A percentile compares a stretch with the other conserved stretches of the same genome.
phyloP scores from a whole-genome alignment of 2,797 vertebrate species.

The Haliaeetus vocifer region DNA sequence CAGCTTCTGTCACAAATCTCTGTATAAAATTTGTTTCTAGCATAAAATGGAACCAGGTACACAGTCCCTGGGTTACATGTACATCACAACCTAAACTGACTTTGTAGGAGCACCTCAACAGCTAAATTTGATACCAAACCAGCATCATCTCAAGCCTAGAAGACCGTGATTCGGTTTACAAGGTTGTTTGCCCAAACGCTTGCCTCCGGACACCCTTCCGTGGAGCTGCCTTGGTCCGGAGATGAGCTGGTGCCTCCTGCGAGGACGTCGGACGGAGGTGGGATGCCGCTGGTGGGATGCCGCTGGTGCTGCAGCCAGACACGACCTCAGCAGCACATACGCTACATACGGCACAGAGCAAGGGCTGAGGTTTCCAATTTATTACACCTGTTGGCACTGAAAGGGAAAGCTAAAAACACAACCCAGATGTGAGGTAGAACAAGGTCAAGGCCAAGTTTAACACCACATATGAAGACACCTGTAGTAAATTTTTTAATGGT shows the following conservation, averaged over 20 bases:
- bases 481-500: not conserved
- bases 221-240: not conserved
- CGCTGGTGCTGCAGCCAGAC: rapidly evolving
- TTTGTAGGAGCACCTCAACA: rapidly evolving
- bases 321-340: rapidly evolving
- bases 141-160: not conserved
- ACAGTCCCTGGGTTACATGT: not conserved
- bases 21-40: not conserved
- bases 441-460: not conserved
- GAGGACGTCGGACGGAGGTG: rapidly evolving
- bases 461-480: not conserved
- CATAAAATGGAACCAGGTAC: not conserved
- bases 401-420: not conserved
- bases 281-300: no score
- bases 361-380: not conserved
- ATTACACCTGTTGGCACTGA: not conserved
- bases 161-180: rapidly evolving
- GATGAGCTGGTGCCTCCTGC: not conserved
- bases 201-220: not conserved
- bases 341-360: rapidly evolving
- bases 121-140: not conserved
- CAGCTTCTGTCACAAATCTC: not conserved
- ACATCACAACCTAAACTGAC: not conserved
- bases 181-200: rapidly evolving
- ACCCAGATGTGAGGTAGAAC: constrained; percentile 21